A percentile compares a stretch with the other conserved stretches of the same genome.
Conservation (phyloP, 2,113 vertebrate species). For the Anser cygnoides region DNA sequence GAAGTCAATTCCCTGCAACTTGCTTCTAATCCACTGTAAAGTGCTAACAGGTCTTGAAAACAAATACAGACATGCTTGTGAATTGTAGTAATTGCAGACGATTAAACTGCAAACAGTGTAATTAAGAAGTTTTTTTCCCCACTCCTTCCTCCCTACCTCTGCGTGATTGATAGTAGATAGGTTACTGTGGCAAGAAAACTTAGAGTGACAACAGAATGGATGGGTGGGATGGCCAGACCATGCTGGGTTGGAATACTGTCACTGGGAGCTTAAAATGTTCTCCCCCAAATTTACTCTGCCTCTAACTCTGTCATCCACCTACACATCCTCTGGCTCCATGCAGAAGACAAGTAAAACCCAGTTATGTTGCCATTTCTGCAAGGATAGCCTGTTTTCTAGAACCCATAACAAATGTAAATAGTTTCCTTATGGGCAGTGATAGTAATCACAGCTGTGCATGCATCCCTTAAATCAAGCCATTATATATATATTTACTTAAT, state of each 20-base stretch:
- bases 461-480: not conserved
- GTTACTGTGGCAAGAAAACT: not conserved
- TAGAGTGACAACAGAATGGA: not conserved
- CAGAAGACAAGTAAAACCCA: not conserved
- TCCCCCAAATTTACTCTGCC: not conserved
- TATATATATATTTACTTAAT: too few species aligned
- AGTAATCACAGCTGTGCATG: not conserved
- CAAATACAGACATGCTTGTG: not conserved
- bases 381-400: not conserved
- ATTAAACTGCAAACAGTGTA: not conserved
- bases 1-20: not conserved
- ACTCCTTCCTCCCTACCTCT: accelerated
- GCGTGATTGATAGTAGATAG: not conserved
- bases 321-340: not conserved
- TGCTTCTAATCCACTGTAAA: too few species aligned
- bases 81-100: not conserved
- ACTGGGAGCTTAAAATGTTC: not conserved
- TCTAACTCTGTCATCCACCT: not conserved
- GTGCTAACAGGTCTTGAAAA: not conserved
- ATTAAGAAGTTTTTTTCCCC: not conserved
- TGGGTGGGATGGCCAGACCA: not conserved
- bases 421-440: not conserved
- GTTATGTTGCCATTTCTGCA: not conserved
- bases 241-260: not conserved
- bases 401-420: not conserved